These are phyloP conservation scores for Xiphorhynchus elegans DNA, from an alignment of 2,113 vertebrate species.

Conservation along the genomic window DNA sequence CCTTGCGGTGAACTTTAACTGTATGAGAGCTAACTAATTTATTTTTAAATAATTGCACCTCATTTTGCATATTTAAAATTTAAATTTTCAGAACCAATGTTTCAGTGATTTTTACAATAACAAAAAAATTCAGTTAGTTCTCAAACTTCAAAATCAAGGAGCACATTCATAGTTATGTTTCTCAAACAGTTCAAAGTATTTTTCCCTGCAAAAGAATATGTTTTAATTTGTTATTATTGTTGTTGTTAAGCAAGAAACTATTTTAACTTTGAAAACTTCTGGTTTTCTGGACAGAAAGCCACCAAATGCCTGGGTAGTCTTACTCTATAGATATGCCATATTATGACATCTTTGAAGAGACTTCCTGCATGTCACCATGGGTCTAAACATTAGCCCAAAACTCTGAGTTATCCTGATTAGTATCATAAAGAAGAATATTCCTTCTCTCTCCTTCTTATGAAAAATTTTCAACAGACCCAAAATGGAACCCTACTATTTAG, in stretches of 20 bases:
- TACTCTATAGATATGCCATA: rapidly evolving
- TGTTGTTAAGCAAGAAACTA: not conserved
- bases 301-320: not conserved
- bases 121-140: not conserved
- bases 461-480: not conserved
- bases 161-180: not conserved
- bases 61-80: not conserved
- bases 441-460: not conserved
- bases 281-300: rapidly evolving
- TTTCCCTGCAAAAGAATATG: not conserved
- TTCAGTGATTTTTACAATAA: not conserved
- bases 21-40: not conserved
- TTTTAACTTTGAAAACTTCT: not conserved
- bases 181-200: not conserved
- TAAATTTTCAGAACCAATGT: not conserved
- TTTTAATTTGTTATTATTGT: not conserved
- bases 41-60: not conserved
- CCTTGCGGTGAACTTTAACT: not conserved
- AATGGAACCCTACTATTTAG: not conserved
- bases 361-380: not conserved
- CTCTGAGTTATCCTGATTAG: not conserved
- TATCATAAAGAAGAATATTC: not conserved
- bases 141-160: not conserved
- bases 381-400: not conserved
- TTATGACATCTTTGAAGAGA: not conserved